phyloP scores from a whole-genome alignment of 2,113 vertebrate genomes.

The Sander lucioperca region DNA sequence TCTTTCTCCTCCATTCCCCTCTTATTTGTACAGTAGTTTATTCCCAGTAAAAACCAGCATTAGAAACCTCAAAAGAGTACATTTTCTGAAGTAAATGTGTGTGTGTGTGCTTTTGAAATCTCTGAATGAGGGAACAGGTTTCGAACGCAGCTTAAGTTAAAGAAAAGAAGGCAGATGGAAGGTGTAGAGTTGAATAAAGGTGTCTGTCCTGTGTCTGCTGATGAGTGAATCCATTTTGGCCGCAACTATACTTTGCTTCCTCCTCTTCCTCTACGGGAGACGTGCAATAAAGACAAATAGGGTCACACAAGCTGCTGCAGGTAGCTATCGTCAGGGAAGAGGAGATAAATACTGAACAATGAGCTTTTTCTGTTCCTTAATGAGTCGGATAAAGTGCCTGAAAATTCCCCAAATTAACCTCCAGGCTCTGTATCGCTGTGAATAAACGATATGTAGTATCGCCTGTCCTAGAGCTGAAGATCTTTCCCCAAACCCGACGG shows the following conservation, averaged over 20 bases:
- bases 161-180: background rate
- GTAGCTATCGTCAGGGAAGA: background rate
- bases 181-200: too few relatives aligned
- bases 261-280: constrained; percentile 1
- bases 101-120: too few relatives aligned
- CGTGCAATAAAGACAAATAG: background rate
- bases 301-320: background rate
- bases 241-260: constrained; percentile 6
- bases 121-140: too few relatives aligned
- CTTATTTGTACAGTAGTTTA: too few relatives aligned
- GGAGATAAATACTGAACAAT: background rate
- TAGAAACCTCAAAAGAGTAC: too few relatives aligned
- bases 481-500: too few relatives aligned
- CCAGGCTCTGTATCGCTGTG: background rate
- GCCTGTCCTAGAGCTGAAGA: too few relatives aligned
- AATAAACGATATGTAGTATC: background rate
- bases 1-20: too few relatives aligned
- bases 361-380: background rate
- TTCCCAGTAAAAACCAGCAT: too few relatives aligned
- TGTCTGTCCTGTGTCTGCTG: background rate
- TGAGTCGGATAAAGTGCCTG: background rate
- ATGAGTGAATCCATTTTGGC: background rate
- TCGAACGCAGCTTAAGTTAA: too few relatives aligned
- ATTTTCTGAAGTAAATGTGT: too few relatives aligned
- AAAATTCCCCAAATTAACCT: constrained; percentile 10